phyloP scores from a whole-genome alignment of 2,113 vertebrate genomes.

The Oenanthe oenanthe region DNA sequence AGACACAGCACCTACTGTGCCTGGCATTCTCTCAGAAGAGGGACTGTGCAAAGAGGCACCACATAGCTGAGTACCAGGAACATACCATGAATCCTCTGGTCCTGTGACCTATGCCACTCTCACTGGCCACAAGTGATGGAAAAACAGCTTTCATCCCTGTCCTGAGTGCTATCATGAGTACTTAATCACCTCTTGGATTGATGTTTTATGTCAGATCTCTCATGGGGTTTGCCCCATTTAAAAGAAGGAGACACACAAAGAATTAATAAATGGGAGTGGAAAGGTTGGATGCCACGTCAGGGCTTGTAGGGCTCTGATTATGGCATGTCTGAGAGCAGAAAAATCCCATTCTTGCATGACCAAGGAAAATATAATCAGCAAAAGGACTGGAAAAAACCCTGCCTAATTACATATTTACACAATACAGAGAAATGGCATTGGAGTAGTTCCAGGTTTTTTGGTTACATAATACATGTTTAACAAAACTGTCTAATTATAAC shows the following conservation, averaged over 20 bases:
- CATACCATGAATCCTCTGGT: not conserved
- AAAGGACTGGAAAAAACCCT: conserved; percentile 16
- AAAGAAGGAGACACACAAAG: not conserved
- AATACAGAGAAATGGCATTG: conserved; percentile 43
- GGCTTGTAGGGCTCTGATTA: not conserved
- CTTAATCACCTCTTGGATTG: not conserved
- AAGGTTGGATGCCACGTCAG: accelerated
- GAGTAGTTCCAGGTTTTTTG: conserved; percentile 37
- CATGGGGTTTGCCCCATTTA: not conserved
- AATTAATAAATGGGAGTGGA: not conserved
- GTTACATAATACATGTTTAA: conserved; percentile 39
- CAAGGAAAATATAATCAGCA: conserved; percentile 3
- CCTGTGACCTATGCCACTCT: not conserved
- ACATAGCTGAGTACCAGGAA: not conserved
- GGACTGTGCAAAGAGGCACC: not conserved
- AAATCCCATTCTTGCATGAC: conserved; percentile 30
- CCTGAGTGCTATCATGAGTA: accelerated
- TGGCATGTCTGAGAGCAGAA: not conserved
- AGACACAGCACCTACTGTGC: not conserved
- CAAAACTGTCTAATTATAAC: conserved; percentile 49
- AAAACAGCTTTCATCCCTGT: not conserved
- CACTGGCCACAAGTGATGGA: not conserved
- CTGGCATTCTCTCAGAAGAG: not conserved
- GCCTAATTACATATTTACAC: conserved; percentile 56
- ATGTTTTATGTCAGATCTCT: not conserved